Evolutionary conservation across 2,888 invertebrate genomes (phyloP).

Genomic region (Ophioninae sp.): DNA sequence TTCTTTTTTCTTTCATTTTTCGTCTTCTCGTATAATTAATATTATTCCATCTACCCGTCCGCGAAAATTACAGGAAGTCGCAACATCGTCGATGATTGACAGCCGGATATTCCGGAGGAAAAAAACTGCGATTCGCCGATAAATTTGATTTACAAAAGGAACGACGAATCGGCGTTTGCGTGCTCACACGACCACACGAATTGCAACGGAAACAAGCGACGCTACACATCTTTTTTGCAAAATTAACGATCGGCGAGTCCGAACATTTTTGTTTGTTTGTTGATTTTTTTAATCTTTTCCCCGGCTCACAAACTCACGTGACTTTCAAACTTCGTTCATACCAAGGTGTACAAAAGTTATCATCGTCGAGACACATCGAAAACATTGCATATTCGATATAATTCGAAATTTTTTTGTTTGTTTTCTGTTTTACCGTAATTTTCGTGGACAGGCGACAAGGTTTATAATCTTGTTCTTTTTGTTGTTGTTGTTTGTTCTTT

Average conservation of each 20-base stretch:
- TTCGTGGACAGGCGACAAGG: constrained; percentile 72
- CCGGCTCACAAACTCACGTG: background rate
- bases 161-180: constrained; percentile 32
- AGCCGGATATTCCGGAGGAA: background rate
- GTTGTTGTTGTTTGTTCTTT: constrained; percentile 20
- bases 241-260: constrained; percentile 44
- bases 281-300: background rate
- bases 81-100: constrained; percentile 36
- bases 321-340: constrained; percentile 34
- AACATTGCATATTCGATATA: constrained; percentile 40
- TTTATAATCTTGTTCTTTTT: constrained; percentile 49
- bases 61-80: constrained; percentile 72
- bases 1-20: constrained; percentile 45
- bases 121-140: constrained; percentile 33
- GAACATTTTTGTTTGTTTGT: constrained; percentile 25
- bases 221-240: constrained; percentile 9
- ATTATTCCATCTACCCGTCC: constrained; percentile 69
- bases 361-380: constrained; percentile 35
- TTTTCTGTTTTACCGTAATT: constrained; percentile 71
- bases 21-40: constrained; percentile 62
- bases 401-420: constrained; percentile 19
- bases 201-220: constrained; percentile 6
- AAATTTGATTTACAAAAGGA: constrained; percentile 54
- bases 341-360: constrained; percentile 56
- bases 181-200: constrained; percentile 39